Base-by-base conservation (phyloP, 1,140 invertebrate genomes). In the Ruditapes philippinarum region DNA sequence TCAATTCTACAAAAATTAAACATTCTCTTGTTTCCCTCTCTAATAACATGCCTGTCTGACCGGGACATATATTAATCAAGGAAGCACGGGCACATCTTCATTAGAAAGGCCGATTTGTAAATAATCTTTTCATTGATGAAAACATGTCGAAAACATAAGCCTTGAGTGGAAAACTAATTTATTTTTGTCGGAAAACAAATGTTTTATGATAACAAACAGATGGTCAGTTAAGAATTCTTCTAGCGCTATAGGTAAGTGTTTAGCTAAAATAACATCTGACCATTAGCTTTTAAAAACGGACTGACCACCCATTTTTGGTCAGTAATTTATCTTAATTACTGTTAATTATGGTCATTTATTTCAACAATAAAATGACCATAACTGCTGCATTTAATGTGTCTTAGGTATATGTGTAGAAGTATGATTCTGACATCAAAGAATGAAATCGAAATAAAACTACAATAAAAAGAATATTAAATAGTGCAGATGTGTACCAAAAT, bases 181-280 rank as follows among this genome's bases (percentile, higher is more conserved):
- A 84, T 84, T 84, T n/a, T 84, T 84, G 82, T 84, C n/a, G 82
- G 82, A 70, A 84, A 84, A 84, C 49, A 84, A 84, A 84, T 54
- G 65, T 28, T 38, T 84, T 73, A 38, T 84, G 62, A 84, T 84
- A 54, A 73, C 36, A 84, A 73, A 73, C 82, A 84, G 28, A 84
- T 84, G 82, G 36, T 25, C 68, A 73, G 42, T 73, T 70, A 9
- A n/a, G 54, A 49, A 22, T 17, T 45, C 49, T 51, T 78, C 45
- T 78, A 78, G 45, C 74, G 25, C 14, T 51, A 51, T 25, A 31
- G 45, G 22, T 78, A 51, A 36, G 17, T 51, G 22, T 49, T 49
- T 51, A 17, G 45, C 74, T 76, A 25, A 51, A 76, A 78, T 28
- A 33, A 54, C 33, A 19, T 33, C 74, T 54, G 74, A 78, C 74